Evolutionary conservation across 2,888 invertebrate genomes (phyloP).

Genomic region (Uloborus plumipes): DNA sequence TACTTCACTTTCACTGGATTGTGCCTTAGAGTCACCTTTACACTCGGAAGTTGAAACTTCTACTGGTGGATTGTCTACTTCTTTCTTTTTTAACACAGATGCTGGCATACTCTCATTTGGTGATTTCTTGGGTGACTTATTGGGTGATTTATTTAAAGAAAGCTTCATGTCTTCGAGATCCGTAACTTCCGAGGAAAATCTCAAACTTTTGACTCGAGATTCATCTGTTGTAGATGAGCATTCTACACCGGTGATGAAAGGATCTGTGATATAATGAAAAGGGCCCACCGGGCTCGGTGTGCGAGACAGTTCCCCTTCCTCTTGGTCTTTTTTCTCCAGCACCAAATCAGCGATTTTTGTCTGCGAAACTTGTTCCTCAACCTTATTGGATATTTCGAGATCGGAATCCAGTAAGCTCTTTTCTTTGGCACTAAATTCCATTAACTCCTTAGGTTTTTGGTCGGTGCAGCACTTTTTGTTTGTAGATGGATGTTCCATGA

Average conservation of each 20-base stretch:
- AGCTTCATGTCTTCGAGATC: constrained; percentile 13
- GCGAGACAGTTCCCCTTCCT: constrained; percentile 47
- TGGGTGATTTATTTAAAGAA: neutral
- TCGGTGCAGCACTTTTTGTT: too few species aligned
- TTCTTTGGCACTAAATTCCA: too few species aligned
- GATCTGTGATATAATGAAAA: constrained; percentile 52
- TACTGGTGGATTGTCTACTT: neutral
- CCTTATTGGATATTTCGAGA: too few species aligned
- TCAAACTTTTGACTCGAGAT: constrained; percentile 37
- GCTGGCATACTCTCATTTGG: constrained; percentile 22
- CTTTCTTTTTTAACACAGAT: constrained; percentile 32
- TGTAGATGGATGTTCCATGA: too few species aligned
- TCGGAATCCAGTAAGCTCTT: too few species aligned
- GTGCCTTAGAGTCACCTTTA: neutral
- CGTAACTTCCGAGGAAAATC: constrained; percentile 38
- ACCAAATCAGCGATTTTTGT: neutral
- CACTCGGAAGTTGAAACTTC: neutral
- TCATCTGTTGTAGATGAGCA: neutral
- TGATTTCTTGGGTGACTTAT: constrained; percentile 2
- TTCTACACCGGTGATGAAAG: constrained; percentile 44
- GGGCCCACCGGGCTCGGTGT: constrained; percentile 53
- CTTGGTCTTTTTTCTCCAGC: constrained; percentile 10
- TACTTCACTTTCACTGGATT: constrained; percentile 32
- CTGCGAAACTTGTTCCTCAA: too few species aligned
- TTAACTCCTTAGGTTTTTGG: too few species aligned